Base-by-base conservation (phyloP, 2,888 invertebrate species). In the Nymphalis urticae region DNA sequence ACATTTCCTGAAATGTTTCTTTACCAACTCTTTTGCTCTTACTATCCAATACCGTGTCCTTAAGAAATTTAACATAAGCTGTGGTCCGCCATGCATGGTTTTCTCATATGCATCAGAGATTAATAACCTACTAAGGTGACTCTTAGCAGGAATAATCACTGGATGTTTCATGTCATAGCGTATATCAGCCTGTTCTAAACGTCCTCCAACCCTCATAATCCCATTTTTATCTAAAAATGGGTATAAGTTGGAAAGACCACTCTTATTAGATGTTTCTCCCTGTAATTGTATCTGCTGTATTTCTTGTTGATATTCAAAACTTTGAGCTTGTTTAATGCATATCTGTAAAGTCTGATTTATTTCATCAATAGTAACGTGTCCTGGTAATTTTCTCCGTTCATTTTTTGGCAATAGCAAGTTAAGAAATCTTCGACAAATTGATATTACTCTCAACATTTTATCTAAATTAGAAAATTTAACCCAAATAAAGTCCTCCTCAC, bases 11-110 rank as follows among this genome's bases (percentile, higher is more conserved):
- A 32, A 59, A 47, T 17, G 17, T 53, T 54, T 56, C 19, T 62
- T 69, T 17, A 70, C 66, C 24, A 53, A 56, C 16, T 64, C 58
- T 62, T 64, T 75, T 0, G 60, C 67, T 8, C 65, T 47, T 19
- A 76, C 9, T 8, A 79, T 76, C 74, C 74, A 77, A 50, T 70
- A 78, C 48, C 66, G 69, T 4, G 0, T 50, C 50, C 50, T 50
- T 50, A 50, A 50, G 50, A 50, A 50, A 50, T 50, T 50, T 50
- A 75, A 32, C 64, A 73, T 76, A 8, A 76, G 32, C 24, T 75
- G 75, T 8, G 71, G 71, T 10, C 76, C 79, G 8, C 79, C 80
- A 63, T 80, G 80, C 27, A 78, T 48, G 51, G 74, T 75, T 69
- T 71, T 63, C 0, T 32, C 1, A 51, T 75, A 74, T 6, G 75